phyloP scores from a whole-genome alignment of 2,113 vertebrate genomes.

The Rhegmatorhina hoffmannsi region DNA sequence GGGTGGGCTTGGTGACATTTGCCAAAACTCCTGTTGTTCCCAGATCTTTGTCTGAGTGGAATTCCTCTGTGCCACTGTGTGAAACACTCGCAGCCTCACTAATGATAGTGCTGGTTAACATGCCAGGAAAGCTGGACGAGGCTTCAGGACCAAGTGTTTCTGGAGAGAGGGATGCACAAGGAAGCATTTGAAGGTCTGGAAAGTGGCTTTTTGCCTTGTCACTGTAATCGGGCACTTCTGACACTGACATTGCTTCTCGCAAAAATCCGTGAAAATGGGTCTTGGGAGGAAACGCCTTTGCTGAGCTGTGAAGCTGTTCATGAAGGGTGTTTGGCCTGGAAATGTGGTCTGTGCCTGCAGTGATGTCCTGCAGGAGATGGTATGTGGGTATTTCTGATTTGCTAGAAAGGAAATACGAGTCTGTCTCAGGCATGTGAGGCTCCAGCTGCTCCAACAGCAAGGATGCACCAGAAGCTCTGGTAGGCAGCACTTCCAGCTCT shows the following conservation, averaged over 20 bases:
- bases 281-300: not conserved
- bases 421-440: not conserved
- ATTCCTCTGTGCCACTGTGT: not conserved
- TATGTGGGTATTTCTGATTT: not conserved
- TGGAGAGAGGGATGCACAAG: not conserved
- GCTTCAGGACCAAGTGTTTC: not conserved
- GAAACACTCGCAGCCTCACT: not conserved
- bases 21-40: constrained; percentile 6
- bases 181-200: not conserved
- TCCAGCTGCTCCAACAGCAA: not conserved
- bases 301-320: not conserved
- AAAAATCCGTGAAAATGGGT: not conserved
- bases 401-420: not conserved
- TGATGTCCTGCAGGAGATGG: not conserved
- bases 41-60: not conserved
- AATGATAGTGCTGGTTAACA: not conserved
- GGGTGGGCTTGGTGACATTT: not conserved
- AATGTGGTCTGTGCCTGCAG: not conserved
- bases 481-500: not conserved
- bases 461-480: not conserved
- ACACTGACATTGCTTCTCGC: not conserved
- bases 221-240: not conserved
- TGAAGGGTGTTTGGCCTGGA: not conserved
- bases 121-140: not conserved
- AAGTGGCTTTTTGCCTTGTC: not conserved